A percentile compares a stretch with the other conserved stretches of the same genome.
phyloP scores from a whole-genome alignment of 2,797 vertebrate species.

The Notamacropus eugenii region DNA sequence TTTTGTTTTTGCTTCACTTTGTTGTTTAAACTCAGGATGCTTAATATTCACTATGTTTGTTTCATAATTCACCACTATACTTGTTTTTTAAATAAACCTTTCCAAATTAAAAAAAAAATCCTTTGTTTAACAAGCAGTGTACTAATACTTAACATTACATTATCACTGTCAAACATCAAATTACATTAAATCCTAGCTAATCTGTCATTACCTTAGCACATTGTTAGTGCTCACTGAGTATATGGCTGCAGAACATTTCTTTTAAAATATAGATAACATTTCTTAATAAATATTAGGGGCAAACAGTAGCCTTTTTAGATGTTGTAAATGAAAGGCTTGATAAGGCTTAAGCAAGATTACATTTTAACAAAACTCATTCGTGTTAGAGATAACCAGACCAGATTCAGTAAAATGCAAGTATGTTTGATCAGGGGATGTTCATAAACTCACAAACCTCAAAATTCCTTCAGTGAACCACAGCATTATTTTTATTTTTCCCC shows the following conservation, averaged over 20 bases:
- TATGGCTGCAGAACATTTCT: slow-evolving; percentile 38
- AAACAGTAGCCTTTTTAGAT: slow-evolving; percentile 31
- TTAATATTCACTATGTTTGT: not conserved
- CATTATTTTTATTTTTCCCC: not conserved
- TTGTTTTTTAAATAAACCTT: slow-evolving; percentile 50
- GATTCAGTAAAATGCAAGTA: not conserved
- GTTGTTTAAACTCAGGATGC: not conserved
- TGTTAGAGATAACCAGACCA: slow-evolving; percentile 5
- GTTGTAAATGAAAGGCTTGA: slow-evolving; percentile 1
- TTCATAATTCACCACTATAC: slow-evolving; percentile 20
- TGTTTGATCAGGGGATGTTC: slow-evolving; percentile 34
- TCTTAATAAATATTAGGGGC: slow-evolving; percentile 55
- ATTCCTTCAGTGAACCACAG: not conserved
- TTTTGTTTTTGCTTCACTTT: not conserved
- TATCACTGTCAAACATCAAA: slow-evolving; percentile 66
- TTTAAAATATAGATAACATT: slow-evolving; percentile 64
- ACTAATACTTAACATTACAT: slow-evolving; percentile 37
- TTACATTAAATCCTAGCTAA: slow-evolving; percentile 68
- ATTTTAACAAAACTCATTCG: slow-evolving; percentile 16
- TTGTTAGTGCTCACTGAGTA: slow-evolving; percentile 36
- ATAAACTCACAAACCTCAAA: slow-evolving; percentile 74
- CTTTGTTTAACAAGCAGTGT: slow-evolving; percentile 58
- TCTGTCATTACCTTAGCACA: slow-evolving; percentile 60
- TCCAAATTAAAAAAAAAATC: slow-evolving; percentile 45
- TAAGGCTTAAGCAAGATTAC: not conserved